A percentile compares a stretch with the other conserved stretches of the same genome.
Conservation (phyloP, 2,113 vertebrate genomes). For the Merops nubicus region DNA sequence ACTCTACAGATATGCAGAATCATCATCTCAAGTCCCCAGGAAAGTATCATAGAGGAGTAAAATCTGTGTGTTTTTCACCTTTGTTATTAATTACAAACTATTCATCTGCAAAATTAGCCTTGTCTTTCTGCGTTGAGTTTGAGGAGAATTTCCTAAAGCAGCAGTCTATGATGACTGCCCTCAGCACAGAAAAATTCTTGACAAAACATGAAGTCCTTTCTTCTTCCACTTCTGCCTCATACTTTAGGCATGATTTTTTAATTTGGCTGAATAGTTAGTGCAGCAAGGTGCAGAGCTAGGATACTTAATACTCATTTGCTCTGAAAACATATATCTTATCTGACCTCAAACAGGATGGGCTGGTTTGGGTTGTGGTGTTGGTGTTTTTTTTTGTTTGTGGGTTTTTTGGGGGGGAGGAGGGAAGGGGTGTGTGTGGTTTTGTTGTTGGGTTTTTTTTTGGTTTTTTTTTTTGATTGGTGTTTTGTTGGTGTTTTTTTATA, state of each 20-base stretch:
- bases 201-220: neutral
- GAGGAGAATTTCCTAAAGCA: neutral
- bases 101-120: neutral
- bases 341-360: accelerated
- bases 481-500: too few species aligned
- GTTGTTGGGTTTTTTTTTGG: too few species aligned
- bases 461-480: too few species aligned
- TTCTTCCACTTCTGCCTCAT: neutral
- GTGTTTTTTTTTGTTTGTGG: too few species aligned
- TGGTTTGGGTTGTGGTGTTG: too few species aligned
- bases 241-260: neutral
- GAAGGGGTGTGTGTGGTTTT: too few species aligned
- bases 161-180: neutral
- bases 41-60: neutral
- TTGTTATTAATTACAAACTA: neutral
- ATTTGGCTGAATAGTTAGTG: neutral
- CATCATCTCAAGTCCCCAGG: neutral
- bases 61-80: neutral
- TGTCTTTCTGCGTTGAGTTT: neutral
- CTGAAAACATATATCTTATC: neutral
- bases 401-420: too few species aligned
- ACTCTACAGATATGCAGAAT: neutral
- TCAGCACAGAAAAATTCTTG: neutral
- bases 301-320: neutral
- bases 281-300: neutral